A percentile compares a stretch with the other conserved stretches of the same genome.
These are phyloP conservation scores for Rachycentron canadum DNA, from an alignment of 2,797 vertebrate genomes.

Conservation along the genomic window DNA sequence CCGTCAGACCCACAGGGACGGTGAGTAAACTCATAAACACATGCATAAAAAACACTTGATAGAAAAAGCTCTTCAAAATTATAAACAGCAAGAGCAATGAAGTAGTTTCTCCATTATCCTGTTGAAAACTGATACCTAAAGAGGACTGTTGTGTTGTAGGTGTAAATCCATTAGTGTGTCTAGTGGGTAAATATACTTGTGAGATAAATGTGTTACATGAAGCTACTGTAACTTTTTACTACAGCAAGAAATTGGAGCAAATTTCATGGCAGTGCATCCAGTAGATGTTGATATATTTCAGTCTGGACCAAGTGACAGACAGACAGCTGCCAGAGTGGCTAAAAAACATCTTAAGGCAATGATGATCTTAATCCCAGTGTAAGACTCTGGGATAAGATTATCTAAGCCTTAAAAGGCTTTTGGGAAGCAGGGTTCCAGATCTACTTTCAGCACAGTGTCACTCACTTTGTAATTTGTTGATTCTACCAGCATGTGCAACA, in stretches of 20 bases:
- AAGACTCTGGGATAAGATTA: constrained; percentile 21
- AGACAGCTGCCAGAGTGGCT: background rate
- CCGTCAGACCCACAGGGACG: constrained; percentile 35
- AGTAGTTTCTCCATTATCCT: background rate
- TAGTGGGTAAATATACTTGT: background rate
- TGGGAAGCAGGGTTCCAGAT: constrained; percentile 12
- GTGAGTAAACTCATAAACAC: constrained; percentile 26
- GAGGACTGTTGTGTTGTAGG: background rate
- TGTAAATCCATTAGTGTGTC: background rate
- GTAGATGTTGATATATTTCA: background rate
- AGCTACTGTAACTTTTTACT: background rate
- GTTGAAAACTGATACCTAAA: background rate
- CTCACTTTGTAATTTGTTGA: constrained; percentile 1
- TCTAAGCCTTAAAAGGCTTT: constrained; percentile 31
- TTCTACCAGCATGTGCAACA: background rate
- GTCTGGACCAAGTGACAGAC: background rate
- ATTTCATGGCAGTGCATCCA: background rate
- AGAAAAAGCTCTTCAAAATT: background rate
- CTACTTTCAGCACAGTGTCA: background rate
- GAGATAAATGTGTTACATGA: background rate
- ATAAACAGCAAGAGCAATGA: background rate
- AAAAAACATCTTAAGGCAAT: constrained; percentile 14
- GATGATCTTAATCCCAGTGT: constrained; percentile 19
- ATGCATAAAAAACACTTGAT: constrained; percentile 2
- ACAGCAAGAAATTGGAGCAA: background rate